Evolutionary conservation across 2,797 vertebrate genomes (phyloP).

Genomic region (Enteromius paludinosus): DNA sequence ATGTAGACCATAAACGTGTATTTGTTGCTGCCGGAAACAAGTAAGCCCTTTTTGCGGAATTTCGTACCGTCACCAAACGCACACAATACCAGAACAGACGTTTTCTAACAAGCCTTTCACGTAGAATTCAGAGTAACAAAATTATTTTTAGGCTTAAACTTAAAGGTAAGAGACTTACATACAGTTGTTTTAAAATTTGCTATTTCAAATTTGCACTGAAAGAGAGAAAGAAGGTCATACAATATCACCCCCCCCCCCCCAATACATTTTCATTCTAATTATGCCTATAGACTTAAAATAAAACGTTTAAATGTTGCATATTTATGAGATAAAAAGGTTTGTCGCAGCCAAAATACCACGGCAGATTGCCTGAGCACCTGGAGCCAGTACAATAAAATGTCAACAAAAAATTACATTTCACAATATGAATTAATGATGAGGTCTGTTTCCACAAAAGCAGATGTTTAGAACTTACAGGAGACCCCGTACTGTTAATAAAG

Average conservation of each 20-base stretch:
- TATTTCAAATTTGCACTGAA: neutral
- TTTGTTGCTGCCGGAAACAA: neutral
- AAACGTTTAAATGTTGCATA: neutral
- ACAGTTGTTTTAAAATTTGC: neutral
- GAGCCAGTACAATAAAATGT: constrained; percentile 10
- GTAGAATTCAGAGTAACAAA: neutral
- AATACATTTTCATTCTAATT: constrained; percentile 16
- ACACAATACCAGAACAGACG: neutral
- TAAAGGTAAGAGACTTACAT: neutral
- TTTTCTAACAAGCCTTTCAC: neutral
- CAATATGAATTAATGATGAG: constrained; percentile 18
- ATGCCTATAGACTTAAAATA: neutral
- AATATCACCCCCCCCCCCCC: neutral
- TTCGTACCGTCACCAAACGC: neutral
- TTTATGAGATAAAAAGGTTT: neutral
- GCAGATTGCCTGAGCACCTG: constrained; percentile 9
- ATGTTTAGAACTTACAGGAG: neutral
- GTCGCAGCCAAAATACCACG: neutral
- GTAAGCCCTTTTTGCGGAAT: neutral
- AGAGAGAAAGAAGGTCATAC: neutral
- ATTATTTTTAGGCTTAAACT: neutral
- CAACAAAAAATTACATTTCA: neutral
- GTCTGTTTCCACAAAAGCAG: neutral
- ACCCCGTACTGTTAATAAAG: constrained; percentile 12
- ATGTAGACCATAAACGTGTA: neutral